These are phyloP conservation scores for Heterohyrax brucei DNA, from an alignment of 2,797 vertebrate species.

Conservation along the genomic window DNA sequence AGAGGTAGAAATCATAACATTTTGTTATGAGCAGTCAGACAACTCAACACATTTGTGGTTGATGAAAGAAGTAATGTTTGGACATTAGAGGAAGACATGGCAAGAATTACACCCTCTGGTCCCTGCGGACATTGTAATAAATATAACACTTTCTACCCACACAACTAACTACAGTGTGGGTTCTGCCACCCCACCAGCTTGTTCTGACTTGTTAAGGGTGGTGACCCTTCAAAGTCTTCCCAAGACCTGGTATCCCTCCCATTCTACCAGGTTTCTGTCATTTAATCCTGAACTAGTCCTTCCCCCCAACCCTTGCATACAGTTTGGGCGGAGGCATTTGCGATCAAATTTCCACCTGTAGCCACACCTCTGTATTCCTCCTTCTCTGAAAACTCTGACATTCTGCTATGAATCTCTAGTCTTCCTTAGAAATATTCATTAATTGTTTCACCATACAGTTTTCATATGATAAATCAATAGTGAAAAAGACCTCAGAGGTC, in stretches of 20 bases:
- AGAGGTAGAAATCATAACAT: neutral
- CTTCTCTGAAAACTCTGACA: neutral
- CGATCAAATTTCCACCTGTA: neutral
- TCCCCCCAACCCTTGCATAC: no score
- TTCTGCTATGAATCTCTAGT: no score
- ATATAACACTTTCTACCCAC: neutral
- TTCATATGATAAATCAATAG: neutral
- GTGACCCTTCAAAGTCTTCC: neutral
- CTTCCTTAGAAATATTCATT: neutral
- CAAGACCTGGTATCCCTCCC: no score
- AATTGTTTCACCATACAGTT: neutral
- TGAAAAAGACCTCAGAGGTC: neutral
- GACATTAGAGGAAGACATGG: neutral
- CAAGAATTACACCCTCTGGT: neutral
- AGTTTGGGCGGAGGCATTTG: no score
- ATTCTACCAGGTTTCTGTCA: no score
- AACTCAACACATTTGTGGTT: neutral
- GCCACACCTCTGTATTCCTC: neutral
- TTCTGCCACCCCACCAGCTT: no score
- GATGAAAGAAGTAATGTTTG: neutral
- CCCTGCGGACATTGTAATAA: neutral
- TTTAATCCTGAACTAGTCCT: neutral
- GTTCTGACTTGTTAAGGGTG: no score
- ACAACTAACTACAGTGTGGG: rapidly evolving
- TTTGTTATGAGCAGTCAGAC: neutral